These are phyloP conservation scores for Resseliella maxima DNA, from an alignment of 2,888 invertebrate genomes.

Conservation along the genomic window DNA sequence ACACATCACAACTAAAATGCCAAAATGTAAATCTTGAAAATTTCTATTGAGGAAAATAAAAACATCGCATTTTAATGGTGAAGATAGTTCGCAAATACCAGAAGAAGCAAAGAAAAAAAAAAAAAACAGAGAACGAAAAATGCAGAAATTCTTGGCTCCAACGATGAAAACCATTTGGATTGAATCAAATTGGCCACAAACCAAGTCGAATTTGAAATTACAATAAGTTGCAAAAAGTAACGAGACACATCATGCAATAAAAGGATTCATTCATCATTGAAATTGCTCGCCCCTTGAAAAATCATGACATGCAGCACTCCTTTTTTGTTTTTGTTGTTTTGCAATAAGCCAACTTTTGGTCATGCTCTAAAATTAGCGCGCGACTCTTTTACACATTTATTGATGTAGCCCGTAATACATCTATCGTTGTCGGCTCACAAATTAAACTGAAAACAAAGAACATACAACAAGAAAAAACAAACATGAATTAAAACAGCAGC, in stretches of 20 bases:
- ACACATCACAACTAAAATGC: slow-evolving; percentile 1
- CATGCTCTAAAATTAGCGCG: slow-evolving; percentile 27
- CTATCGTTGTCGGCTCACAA: slow-evolving; percentile 15
- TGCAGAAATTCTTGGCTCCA: slow-evolving; percentile 6
- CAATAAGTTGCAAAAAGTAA: background rate
- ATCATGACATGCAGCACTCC: slow-evolving; percentile 34
- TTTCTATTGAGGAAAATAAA: background rate
- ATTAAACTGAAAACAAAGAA: slow-evolving; percentile 22
- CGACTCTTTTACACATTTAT: background rate
- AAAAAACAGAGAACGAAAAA: background rate
- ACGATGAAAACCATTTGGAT: background rate
- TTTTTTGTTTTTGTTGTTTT: background rate
- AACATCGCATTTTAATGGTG: background rate
- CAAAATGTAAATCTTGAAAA: background rate
- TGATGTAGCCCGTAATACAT: slow-evolving; percentile 16
- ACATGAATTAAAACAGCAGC: slow-evolving; percentile 24
- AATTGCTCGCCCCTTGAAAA: background rate
- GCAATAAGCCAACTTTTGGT: background rate
- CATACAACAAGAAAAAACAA: background rate
- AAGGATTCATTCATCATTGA: slow-evolving; percentile 49
- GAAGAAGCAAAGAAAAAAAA: no score
- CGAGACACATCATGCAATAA: slow-evolving; percentile 10
- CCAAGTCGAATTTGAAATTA: slow-evolving; percentile 26
- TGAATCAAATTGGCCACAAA: slow-evolving; percentile 25
- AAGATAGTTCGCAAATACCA: no score